Percentiles rank a stretch among this genome's conserved stretches.
Evolutionary conservation across 2,888 invertebrate species (phyloP).

Genomic region (Ormyrus pomaceus): DNA sequence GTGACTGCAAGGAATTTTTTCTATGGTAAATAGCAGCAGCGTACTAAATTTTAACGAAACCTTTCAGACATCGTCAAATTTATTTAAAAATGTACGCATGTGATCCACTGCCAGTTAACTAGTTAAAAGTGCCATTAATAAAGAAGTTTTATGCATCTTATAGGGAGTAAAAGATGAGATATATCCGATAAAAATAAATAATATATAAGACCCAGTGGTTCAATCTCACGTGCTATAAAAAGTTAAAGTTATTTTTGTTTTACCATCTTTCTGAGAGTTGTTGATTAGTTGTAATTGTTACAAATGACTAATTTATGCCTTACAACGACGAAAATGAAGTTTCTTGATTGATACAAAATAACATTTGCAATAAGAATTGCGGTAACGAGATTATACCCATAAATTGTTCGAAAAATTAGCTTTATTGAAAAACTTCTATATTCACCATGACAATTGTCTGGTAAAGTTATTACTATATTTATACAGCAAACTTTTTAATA

Average conservation of each 20-base stretch:
- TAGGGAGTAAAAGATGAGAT: not conserved
- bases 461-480: constrained; percentile 14
- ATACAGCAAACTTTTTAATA: constrained; percentile 28
- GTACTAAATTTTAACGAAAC: no score
- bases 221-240: constrained; percentile 23
- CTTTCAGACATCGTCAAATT: no score
- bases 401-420: not conserved
- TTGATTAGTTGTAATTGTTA: constrained; percentile 49
- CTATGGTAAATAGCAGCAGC: not conserved
- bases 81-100: no score
- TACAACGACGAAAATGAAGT: constrained; percentile 6
- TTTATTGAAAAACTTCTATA: not conserved
- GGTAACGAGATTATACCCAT: constrained; percentile 6
- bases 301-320: constrained; percentile 36
- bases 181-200: constrained; percentile 1
- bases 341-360: not conserved
- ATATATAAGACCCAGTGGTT: constrained; percentile 4
- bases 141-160: constrained; percentile 14
- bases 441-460: not conserved
- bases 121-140: constrained; percentile 17
- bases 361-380: constrained; percentile 14
- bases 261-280: constrained; percentile 40
- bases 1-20: no score
- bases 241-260: constrained; percentile 20
- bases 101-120: no score